Evolutionary conservation across 2,888 invertebrate genomes (phyloP).

Genomic region (Rhyacophila evoluta): DNA sequence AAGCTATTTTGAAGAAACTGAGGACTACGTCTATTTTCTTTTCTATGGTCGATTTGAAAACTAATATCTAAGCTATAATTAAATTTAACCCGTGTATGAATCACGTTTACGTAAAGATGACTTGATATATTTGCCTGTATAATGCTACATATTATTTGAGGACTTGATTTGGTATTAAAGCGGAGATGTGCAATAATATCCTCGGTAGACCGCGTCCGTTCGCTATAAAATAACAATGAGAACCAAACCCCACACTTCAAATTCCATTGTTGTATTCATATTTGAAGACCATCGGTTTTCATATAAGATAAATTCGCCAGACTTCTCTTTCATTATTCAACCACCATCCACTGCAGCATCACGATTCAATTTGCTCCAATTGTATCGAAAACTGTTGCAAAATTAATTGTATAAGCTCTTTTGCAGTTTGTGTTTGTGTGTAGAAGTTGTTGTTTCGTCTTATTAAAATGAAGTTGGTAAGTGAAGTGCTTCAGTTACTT

Average conservation of each 20-base stretch:
- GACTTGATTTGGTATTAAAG: constrained; percentile 26
- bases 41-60: too few relatives aligned
- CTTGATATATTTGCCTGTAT: background rate
- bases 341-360: constrained; percentile 5
- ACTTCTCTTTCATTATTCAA: constrained; percentile 32
- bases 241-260: constrained; percentile 41
- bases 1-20: too few relatives aligned
- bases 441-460: background rate
- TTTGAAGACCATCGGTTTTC: constrained; percentile 39
- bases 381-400: constrained; percentile 9
- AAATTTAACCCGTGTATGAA: background rate
- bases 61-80: too few relatives aligned
- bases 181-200: constrained; percentile 49
- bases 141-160: background rate
- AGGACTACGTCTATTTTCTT: too few relatives aligned
- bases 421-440: background rate
- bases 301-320: constrained; percentile 47
- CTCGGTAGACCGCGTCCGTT: constrained; percentile 46
- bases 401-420: background rate
- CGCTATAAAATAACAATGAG: constrained; percentile 54
- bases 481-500: too few relatives aligned
- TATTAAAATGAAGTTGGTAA: constrained; percentile 36
- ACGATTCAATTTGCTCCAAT: background rate
- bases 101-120: background rate
- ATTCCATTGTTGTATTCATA: constrained; percentile 49